Conservation (phyloP, 2,113 vertebrate species). For the Capra hircus region DNA sequence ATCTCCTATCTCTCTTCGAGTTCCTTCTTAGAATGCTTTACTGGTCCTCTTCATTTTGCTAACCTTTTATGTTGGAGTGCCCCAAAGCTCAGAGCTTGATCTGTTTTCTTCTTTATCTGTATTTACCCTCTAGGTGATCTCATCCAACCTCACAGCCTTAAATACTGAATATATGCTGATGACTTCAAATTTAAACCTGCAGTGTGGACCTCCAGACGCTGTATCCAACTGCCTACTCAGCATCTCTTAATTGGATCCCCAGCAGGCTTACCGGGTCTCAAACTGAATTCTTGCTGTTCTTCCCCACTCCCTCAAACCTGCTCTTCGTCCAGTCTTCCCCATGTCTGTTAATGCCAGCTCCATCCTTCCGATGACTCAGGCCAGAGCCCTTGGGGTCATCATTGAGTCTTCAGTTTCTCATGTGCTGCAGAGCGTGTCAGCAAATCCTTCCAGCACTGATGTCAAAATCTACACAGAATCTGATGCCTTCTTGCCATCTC, state of each 20-base stretch:
- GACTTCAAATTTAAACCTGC: not conserved
- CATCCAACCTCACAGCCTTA: not conserved
- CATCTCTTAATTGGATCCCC: not conserved
- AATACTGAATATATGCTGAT: not conserved
- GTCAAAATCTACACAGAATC: not conserved
- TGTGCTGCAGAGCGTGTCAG: not conserved
- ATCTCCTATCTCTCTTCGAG: not conserved
- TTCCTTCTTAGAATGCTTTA: not conserved
- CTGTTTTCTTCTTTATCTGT: not conserved
- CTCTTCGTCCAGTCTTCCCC: not conserved
- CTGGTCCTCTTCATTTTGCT: not conserved
- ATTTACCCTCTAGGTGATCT: not conserved
- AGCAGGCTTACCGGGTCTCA: not conserved
- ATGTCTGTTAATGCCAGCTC: not conserved
- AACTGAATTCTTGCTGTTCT: not conserved
- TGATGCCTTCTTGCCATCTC: not conserved
- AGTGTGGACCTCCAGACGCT: not conserved
- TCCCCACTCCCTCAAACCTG: not conserved
- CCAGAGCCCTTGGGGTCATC: not conserved
- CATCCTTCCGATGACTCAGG: not conserved
- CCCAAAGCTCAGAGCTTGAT: not conserved
- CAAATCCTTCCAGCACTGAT: not conserved
- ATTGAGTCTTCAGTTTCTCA: not conserved
- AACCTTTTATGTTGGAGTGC: not conserved
- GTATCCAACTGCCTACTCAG: not conserved